A percentile compares a stretch with the other conserved stretches of the same genome.
Evolutionary conservation across 2,797 vertebrate genomes (phyloP).

Genomic region (Calcarius lapponicus): DNA sequence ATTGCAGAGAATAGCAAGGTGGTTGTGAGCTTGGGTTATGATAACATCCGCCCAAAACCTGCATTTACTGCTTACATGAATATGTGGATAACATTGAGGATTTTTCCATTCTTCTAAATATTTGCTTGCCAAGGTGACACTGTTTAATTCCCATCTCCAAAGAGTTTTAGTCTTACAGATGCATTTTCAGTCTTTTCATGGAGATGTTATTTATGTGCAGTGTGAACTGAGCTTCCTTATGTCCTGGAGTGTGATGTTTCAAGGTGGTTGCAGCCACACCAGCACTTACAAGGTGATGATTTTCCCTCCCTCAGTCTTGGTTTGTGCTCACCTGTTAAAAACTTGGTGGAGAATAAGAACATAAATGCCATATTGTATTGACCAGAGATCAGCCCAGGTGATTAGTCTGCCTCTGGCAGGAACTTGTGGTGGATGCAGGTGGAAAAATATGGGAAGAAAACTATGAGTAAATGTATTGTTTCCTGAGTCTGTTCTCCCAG

Average conservation of each 20-base stretch:
- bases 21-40: neutral
- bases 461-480: neutral
- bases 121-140: neutral
- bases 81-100: neutral
- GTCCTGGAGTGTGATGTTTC: neutral
- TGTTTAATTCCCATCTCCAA: neutral
- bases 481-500: neutral
- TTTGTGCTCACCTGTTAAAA: neutral
- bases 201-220: neutral
- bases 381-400: neutral
- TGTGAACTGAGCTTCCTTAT: neutral
- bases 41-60: neutral
- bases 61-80: neutral
- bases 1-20: slow-evolving; percentile 6
- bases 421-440: neutral
- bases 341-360: neutral
- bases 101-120: neutral
- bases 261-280: neutral
- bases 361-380: neutral
- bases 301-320: neutral
- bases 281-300: accelerated
- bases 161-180: neutral
- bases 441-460: neutral
- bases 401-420: neutral
- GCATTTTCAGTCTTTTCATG: neutral